phyloP scores from a whole-genome alignment of 1,140 invertebrate species.

The Tribolium madens region DNA sequence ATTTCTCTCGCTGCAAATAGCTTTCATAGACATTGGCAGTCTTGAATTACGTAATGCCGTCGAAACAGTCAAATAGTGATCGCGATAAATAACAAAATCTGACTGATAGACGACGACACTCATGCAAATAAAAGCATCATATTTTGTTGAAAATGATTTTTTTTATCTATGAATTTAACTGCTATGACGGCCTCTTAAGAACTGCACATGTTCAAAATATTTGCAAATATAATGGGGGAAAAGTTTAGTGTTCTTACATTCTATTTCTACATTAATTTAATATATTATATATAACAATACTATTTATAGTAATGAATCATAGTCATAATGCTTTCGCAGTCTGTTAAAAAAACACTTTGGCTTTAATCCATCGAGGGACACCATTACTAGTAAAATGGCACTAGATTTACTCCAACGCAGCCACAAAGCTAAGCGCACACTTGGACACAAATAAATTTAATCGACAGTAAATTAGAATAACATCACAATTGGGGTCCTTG shows the following conservation, averaged over 20 bases:
- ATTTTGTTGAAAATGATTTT: not conserved
- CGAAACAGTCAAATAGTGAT: conserved; percentile 49
- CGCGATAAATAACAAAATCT: conserved; percentile 40
- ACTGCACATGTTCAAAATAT: conserved; percentile 42
- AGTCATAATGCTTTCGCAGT: conserved; percentile 69
- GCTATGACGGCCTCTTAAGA: conserved; percentile 37
- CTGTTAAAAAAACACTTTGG: conserved; percentile 70
- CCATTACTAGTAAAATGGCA: conserved; percentile 69
- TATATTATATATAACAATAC: conserved; percentile 65
- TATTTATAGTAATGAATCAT: conserved; percentile 65
- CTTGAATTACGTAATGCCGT: conserved; percentile 43
- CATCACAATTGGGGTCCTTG: conserved; percentile 54
- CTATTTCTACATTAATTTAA: conserved; percentile 67
- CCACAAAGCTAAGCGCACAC: conserved; percentile 62
- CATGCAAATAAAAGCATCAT: conserved; percentile 39
- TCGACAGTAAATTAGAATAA: conserved; percentile 61
- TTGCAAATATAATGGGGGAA: conserved; percentile 40
- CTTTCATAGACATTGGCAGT: conserved; percentile 48
- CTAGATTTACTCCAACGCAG: conserved; percentile 63
- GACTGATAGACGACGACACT: conserved; percentile 35
- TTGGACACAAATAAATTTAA: conserved; percentile 60
- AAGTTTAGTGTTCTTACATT: conserved; percentile 59
- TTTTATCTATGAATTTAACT: conserved; percentile 46
- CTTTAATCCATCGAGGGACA: conserved; percentile 66
- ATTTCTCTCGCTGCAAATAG: conserved; percentile 52